phyloP scores from a whole-genome alignment of 2,888 invertebrate genomes.

The Chrysolina oricalcia region DNA sequence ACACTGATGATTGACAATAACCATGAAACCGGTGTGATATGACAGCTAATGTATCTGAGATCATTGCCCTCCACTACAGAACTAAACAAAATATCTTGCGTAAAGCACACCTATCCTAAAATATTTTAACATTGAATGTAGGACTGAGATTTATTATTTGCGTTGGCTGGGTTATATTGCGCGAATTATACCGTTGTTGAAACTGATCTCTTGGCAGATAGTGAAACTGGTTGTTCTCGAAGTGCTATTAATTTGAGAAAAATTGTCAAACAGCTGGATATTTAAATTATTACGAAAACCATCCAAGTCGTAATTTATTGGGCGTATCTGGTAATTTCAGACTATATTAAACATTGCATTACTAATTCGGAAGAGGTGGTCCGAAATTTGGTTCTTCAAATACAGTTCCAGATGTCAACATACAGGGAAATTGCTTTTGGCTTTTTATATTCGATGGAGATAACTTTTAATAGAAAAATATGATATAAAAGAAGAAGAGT shows the following conservation, averaged over 20 bases:
- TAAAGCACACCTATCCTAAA: neutral
- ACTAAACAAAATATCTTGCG: neutral
- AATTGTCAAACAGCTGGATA: slow-evolving; percentile 55
- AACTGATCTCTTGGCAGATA: slow-evolving; percentile 41
- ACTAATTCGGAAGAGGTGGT: slow-evolving; percentile 56
- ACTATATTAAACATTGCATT: slow-evolving; percentile 56
- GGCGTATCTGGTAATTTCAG: slow-evolving; percentile 52
- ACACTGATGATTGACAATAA: too few relatives aligned
- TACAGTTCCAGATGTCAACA: slow-evolving; percentile 27
- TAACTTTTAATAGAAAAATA: too few relatives aligned
- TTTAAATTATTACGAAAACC: slow-evolving; percentile 54
- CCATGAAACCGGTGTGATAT: too few relatives aligned
- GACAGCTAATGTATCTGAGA: neutral
- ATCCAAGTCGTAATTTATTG: slow-evolving; percentile 53
- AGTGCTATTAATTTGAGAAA: slow-evolving; percentile 50
- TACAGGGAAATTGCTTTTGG: too few relatives aligned
- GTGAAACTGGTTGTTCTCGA: slow-evolving; percentile 36
- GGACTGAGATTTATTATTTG: slow-evolving; percentile 20
- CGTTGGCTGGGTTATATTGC: slow-evolving; percentile 35
- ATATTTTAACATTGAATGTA: slow-evolving; percentile 1
- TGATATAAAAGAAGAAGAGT: too few relatives aligned
- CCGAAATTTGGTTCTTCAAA: slow-evolving; percentile 31
- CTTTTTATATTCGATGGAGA: too few relatives aligned
- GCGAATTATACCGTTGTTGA: slow-evolving; percentile 31
- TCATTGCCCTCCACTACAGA: neutral